Evolutionary conservation across 1,140 invertebrate species (phyloP).

Genomic region (Sycophaga agraensis): DNA sequence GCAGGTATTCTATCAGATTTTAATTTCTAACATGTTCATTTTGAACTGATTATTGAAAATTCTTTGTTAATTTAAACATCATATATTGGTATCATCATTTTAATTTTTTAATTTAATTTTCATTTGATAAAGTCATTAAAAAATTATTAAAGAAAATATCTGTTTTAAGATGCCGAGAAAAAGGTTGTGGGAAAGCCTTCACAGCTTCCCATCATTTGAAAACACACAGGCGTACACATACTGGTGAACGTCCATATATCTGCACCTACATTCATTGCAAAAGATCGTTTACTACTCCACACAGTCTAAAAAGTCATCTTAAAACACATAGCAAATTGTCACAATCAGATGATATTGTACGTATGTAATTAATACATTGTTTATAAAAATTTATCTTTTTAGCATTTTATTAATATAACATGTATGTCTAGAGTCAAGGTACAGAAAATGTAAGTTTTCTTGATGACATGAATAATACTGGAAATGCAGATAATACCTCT

Average conservation of each 20-base stretch:
- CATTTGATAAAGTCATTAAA: too few species aligned
- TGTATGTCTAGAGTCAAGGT: slow-evolving; percentile 21
- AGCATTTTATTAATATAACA: slow-evolving; percentile 2
- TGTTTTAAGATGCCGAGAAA: slow-evolving; percentile 69
- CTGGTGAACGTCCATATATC: slow-evolving; percentile 75
- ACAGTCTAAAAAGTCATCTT: slow-evolving; percentile 78
- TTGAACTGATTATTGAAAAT: too few species aligned
- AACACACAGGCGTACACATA: slow-evolving; percentile 68
- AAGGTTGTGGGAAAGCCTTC: slow-evolving; percentile 88
- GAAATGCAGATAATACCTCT: slow-evolving; percentile 19
- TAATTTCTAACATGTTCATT: too few species aligned
- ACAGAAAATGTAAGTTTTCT: slow-evolving; percentile 12
- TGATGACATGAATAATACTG: slow-evolving; percentile 27
- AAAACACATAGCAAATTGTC: slow-evolving; percentile 60
- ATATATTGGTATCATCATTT: too few species aligned
- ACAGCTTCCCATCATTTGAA: slow-evolving; percentile 92
- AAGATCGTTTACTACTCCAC: slow-evolving; percentile 77
- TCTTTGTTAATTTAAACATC: too few species aligned
- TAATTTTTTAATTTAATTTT: too few species aligned
- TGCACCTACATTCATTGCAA: slow-evolving; percentile 73
- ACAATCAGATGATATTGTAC: slow-evolving; percentile 39
- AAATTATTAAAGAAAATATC: too few species aligned
- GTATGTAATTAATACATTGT: slow-evolving; percentile 25
- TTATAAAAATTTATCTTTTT: background rate
- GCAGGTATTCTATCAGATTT: too few species aligned